phyloP scores from a whole-genome alignment of 2,888 invertebrate species.

The Drosophila barbarae region DNA sequence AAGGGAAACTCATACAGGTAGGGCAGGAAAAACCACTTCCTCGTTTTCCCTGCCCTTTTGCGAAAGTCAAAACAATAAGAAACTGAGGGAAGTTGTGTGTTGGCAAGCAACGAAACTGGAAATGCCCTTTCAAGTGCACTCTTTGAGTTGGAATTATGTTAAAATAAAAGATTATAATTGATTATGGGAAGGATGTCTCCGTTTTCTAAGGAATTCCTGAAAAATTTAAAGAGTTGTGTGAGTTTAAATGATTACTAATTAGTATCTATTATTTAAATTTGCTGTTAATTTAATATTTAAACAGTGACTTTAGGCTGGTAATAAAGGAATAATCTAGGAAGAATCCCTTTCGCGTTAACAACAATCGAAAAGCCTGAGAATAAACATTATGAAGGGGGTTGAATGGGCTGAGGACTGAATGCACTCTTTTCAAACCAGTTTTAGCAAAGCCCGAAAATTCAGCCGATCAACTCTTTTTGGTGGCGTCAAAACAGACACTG shows the following conservation, averaged over 20 bases:
- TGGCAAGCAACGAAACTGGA: constrained; percentile 1
- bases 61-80: constrained; percentile 37
- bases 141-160: neutral
- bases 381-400: neutral
- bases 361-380: neutral
- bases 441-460: constrained; percentile 35
- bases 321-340: neutral
- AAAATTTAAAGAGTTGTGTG: neutral
- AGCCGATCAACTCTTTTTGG: constrained; percentile 19
- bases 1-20: constrained; percentile 40
- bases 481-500: constrained; percentile 27
- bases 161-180: neutral
- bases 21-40: constrained; percentile 56
- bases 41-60: constrained; percentile 47
- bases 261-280: neutral
- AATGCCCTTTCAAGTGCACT: constrained; percentile 13
- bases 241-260: neutral
- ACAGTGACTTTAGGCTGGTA: neutral
- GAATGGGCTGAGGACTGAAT: constrained; percentile 9
- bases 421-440: constrained; percentile 29
- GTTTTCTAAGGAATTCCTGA: neutral
- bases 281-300: neutral
- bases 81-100: constrained; percentile 2
- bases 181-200: neutral
- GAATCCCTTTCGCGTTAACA: neutral